Percentiles rank a stretch among this genome's conserved stretches.
phyloP scores from a whole-genome alignment of 2,888 invertebrate genomes.

The Cheilosia scutellata region DNA sequence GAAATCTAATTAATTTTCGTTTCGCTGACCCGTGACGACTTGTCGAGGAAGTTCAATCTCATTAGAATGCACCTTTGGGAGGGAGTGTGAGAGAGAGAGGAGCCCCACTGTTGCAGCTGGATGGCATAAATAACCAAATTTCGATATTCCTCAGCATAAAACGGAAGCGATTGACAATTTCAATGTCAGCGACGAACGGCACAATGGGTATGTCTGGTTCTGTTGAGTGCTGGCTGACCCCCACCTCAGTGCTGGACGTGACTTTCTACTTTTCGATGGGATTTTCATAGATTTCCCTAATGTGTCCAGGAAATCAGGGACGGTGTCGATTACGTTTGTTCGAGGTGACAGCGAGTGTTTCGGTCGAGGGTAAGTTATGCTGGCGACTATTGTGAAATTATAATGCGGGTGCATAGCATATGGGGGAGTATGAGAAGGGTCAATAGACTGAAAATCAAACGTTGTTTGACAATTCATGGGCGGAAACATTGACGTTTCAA shows the following conservation, averaged over 20 bases:
- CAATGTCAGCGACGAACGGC: conserved; percentile 63
- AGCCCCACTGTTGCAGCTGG: conserved; percentile 2
- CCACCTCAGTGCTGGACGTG: conserved; percentile 49
- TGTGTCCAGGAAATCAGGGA: conserved; percentile 67
- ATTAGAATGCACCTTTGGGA: conserved; percentile 47
- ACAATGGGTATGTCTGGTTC: not conserved
- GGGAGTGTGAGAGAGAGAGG: not conserved
- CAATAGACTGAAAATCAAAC: conserved; percentile 42
- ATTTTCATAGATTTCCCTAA: conserved; percentile 69
- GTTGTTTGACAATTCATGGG: conserved; percentile 23
- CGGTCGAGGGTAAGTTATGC: conserved; percentile 52
- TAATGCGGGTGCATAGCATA: conserved; percentile 56
- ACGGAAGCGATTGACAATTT: conserved; percentile 74
- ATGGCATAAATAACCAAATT: conserved; percentile 55
- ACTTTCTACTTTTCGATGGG: conserved; percentile 67
- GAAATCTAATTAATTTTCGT: conserved; percentile 65
- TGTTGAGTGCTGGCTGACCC: conserved; percentile 16
- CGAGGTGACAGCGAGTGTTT: conserved; percentile 50
- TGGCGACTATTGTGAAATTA: conserved; percentile 43
- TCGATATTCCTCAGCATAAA: conserved; percentile 32
- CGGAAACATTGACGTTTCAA: conserved; percentile 62
- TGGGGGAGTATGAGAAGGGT: conserved; percentile 24
- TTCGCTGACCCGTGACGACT: conserved; percentile 37
- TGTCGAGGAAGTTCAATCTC: conserved; percentile 46
- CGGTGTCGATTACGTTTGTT: conserved; percentile 59